A percentile compares a stretch with the other conserved stretches of the same genome.
phyloP scores from a whole-genome alignment of 2,113 vertebrate species.

The Lepus americanus region DNA sequence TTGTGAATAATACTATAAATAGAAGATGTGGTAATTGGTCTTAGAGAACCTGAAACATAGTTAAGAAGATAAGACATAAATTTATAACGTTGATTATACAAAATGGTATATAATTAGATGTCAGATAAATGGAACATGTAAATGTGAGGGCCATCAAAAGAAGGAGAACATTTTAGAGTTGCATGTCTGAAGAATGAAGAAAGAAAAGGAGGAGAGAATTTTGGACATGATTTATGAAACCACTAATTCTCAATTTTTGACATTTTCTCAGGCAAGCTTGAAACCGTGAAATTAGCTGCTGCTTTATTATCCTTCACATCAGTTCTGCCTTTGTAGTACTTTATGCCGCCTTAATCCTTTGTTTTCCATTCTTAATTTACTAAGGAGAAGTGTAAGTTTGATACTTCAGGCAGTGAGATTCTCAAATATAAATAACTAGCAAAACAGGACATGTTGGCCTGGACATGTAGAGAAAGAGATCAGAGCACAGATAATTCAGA shows the following conservation, averaged over 20 bases:
- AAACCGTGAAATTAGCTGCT: conserved; percentile 36
- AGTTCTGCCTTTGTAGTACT: conserved; percentile 30
- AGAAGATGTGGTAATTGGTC: background rate
- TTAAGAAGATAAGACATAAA: background rate
- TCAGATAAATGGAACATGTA: conserved; percentile 21
- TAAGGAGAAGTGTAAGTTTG: background rate
- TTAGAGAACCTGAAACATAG: conserved; percentile 16
- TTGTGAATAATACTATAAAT: conserved; percentile 32
- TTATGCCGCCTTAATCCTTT: conserved; percentile 27
- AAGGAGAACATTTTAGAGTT: conserved; percentile 53
- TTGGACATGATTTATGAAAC: conserved; percentile 27
- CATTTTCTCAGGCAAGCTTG: conserved; percentile 37
- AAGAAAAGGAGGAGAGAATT: conserved; percentile 27
- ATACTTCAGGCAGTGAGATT: conserved; percentile 14
- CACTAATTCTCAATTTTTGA: background rate
- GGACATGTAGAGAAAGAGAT: background rate
- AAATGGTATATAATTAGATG: background rate
- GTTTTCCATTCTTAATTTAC: conserved; percentile 56
- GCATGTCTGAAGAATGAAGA: conserved; percentile 2
- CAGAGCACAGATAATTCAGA: background rate
- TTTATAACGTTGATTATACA: conserved; percentile 7
- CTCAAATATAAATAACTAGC: conserved; percentile 38
- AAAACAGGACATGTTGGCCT: background rate
- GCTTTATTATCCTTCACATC: background rate
- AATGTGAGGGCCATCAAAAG: conserved; percentile 27